These are phyloP conservation scores for Spheniscus humboldti DNA, from an alignment of 2,797 vertebrate species.

Conservation along the genomic window DNA sequence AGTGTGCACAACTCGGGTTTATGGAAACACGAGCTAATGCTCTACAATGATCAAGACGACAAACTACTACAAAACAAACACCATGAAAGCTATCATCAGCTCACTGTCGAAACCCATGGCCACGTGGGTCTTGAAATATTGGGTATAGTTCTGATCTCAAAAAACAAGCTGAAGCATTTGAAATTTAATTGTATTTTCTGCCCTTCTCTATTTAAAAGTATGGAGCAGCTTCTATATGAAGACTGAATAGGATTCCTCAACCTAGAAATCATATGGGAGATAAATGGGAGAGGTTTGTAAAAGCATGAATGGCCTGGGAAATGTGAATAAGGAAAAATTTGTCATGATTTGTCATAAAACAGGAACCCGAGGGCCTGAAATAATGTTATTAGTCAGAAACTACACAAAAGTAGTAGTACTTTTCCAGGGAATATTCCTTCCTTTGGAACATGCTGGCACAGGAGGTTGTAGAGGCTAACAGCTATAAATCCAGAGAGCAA, in stretches of 20 bases:
- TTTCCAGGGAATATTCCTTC: background rate
- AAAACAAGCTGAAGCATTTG: background rate
- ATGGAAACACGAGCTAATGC: rapidly evolving
- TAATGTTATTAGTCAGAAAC: background rate
- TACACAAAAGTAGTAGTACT: background rate
- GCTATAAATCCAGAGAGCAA: background rate
- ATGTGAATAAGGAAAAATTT: background rate
- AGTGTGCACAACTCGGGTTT: background rate
- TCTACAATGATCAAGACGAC: background rate
- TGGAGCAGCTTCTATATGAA: background rate
- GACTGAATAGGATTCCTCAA: background rate
- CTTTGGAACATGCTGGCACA: background rate
- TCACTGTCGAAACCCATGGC: background rate
- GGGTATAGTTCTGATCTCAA: background rate
- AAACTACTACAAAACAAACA: background rate
- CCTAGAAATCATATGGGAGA: background rate
- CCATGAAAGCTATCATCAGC: background rate
- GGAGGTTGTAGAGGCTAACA: background rate
- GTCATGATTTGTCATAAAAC: background rate
- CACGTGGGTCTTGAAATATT: background rate
- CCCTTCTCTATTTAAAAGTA: background rate
- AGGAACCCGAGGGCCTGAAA: background rate
- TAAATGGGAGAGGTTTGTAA: background rate
- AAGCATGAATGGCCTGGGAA: background rate
- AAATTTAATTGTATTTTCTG: background rate